Conservation (phyloP, 2,888 invertebrate species). For the Ctenicera cuprea region DNA sequence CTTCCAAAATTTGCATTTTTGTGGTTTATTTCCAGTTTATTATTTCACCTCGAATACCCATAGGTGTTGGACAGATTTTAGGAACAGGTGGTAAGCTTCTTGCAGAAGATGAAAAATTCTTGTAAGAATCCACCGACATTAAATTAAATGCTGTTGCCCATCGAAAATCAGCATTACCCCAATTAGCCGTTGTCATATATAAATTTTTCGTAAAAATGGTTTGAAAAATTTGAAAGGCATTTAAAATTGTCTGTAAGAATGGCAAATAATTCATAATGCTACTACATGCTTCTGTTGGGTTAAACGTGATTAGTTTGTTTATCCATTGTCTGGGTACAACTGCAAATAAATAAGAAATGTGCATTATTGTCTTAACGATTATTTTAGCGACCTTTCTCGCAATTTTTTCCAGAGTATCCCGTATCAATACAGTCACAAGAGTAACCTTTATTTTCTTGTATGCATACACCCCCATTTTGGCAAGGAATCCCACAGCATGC, state of each 20-base stretch:
- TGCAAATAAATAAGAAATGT: neutral
- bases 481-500: slow-evolving; percentile 42
- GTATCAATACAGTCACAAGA: slow-evolving; percentile 41
- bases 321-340: slow-evolving; percentile 14
- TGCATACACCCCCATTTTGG: slow-evolving; percentile 43
- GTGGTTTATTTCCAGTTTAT: neutral
- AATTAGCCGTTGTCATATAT: slow-evolving; percentile 12
- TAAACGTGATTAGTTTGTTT: slow-evolving; percentile 4
- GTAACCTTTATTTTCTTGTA: slow-evolving; percentile 20
- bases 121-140: neutral
- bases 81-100: slow-evolving; percentile 47
- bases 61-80: slow-evolving; percentile 37
- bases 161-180: slow-evolving; percentile 20
- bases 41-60: slow-evolving; percentile 38
- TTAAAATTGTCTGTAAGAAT: slow-evolving; percentile 12
- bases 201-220: slow-evolving; percentile 30
- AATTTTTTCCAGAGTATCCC: slow-evolving; percentile 37
- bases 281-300: neutral
- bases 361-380: neutral
- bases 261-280: neutral
- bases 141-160: slow-evolving; percentile 30
- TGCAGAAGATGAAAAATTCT: slow-evolving; percentile 15
- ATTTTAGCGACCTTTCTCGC: slow-evolving; percentile 31
- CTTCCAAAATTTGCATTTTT: neutral
- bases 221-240: slow-evolving; percentile 23